phyloP scores from a whole-genome alignment of 1,140 invertebrate genomes.

The Kradibia gibbosae region DNA sequence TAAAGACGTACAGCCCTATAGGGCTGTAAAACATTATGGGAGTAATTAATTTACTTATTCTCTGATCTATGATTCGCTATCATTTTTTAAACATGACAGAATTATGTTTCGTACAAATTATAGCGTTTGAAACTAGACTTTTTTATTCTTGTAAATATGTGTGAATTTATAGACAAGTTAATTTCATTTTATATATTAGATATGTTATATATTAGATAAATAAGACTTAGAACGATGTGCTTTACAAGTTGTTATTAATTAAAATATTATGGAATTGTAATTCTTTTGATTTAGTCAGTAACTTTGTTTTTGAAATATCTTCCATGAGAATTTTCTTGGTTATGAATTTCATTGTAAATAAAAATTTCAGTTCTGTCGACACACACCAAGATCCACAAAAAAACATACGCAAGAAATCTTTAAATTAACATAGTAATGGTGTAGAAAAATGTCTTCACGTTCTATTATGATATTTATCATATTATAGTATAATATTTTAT shows the following conservation, averaged over 20 bases:
- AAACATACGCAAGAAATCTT: background rate
- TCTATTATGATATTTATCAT: background rate
- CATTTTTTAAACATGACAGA: background rate
- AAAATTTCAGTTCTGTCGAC: background rate
- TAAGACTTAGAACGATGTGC: background rate
- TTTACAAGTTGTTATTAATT: background rate
- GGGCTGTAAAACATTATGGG: slow-evolving; percentile 16
- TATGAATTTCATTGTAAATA: background rate
- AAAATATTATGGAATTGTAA: background rate
- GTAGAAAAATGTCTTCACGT: background rate
- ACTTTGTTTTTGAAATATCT: background rate
- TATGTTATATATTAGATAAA: background rate
- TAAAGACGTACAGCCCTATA: slow-evolving; percentile 8
- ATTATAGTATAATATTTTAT: no score
- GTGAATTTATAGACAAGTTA: background rate
- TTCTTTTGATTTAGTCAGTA: background rate
- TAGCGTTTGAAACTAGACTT: background rate
- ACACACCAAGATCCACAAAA: background rate
- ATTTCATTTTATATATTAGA: background rate
- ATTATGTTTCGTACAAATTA: background rate
- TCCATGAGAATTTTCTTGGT: background rate
- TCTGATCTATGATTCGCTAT: background rate
- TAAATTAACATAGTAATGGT: background rate
- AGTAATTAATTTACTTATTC: slow-evolving; percentile 26
- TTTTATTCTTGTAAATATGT: background rate